Evolutionary conservation across 2,797 vertebrate genomes (phyloP).

Genomic region (Cyclura pinguis): DNA sequence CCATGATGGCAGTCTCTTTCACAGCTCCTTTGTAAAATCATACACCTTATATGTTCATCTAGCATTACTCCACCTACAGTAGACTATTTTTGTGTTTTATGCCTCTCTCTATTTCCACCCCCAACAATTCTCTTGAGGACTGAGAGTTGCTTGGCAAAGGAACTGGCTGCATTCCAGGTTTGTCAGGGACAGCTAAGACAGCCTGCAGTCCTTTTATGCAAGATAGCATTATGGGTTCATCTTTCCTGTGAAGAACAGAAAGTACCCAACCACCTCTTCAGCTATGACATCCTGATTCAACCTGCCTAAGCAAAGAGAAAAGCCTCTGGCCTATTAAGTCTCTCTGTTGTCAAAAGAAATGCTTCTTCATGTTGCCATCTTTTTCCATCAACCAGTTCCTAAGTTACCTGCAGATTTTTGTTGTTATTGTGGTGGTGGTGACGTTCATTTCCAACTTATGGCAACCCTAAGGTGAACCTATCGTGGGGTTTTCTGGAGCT

Average conservation of each 20-base stretch:
- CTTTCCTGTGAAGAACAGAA: constrained; percentile 12
- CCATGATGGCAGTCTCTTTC: constrained; percentile 25
- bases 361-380: background rate
- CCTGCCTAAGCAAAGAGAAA: background rate
- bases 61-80: constrained; percentile 57
- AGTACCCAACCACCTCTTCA: background rate
- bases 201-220: background rate
- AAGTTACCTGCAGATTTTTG: background rate
- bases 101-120: constrained; percentile 45
- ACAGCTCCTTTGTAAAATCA: constrained; percentile 39
- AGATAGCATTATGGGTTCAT: constrained; percentile 2
- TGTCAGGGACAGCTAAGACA: constrained; percentile 18
- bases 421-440: too few relatives aligned
- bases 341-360: background rate
- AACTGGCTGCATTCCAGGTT: constrained; percentile 34
- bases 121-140: constrained; percentile 52
- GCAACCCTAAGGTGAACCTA: too few relatives aligned
- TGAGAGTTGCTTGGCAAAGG: constrained; percentile 39
- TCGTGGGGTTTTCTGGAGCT: too few relatives aligned
- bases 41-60: constrained; percentile 42
- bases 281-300: background rate
- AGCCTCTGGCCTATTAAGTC: background rate
- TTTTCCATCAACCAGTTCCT: background rate
- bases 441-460: too few relatives aligned
- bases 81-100: constrained; percentile 60